Percentiles rank a stretch among this genome's conserved stretches.
These are phyloP conservation scores for Conger conger DNA, from an alignment of 2,113 vertebrate genomes.

Conservation along the genomic window DNA sequence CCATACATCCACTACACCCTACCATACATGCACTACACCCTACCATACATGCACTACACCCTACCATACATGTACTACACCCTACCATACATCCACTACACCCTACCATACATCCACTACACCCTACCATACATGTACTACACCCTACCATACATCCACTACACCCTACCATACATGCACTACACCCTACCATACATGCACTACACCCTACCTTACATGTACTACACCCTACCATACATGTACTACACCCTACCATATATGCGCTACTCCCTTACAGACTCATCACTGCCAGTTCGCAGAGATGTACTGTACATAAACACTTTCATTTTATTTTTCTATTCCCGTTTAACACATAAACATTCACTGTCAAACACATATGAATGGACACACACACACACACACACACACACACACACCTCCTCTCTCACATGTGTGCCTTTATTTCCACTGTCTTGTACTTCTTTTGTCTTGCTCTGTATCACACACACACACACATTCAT, in stretches of 20 bases:
- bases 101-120: too few species aligned
- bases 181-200: neutral
- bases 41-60: neutral
- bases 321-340: neutral
- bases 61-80: conserved; percentile 48
- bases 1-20: neutral
- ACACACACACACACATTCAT: too few species aligned
- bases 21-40: conserved; percentile 49
- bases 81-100: neutral
- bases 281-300: neutral
- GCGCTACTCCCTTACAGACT: neutral
- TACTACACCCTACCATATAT: conserved; percentile 28
- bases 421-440: too few species aligned
- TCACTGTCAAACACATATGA: neutral
- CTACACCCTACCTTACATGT: conserved; percentile 42
- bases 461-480: too few species aligned
- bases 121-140: conserved; percentile 57
- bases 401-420: neutral
- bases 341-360: neutral
- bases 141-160: neutral
- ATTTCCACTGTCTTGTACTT: too few species aligned
- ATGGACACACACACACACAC: neutral
- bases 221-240: conserved; percentile 41
- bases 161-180: conserved; percentile 48
- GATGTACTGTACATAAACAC: neutral